Evolutionary conservation across 2,797 vertebrate species (phyloP).

Genomic region (Neomorphus geoffroyi): DNA sequence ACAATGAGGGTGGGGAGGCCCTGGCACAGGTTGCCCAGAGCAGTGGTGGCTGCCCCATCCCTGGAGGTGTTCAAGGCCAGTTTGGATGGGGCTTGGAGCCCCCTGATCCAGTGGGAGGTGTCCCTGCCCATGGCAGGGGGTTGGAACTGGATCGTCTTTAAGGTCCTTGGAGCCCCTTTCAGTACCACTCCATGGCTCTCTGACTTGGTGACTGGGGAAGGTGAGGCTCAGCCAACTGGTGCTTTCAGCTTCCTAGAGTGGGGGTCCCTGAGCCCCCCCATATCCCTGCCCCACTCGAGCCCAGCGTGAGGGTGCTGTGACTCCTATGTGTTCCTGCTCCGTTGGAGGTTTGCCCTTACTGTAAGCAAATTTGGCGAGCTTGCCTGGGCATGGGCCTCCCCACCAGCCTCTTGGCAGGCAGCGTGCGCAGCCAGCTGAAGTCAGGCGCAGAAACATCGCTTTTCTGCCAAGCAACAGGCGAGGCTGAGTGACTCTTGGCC

Average conservation of each 20-base stretch:
- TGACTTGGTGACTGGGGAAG: neutral
- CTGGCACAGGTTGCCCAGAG: no score
- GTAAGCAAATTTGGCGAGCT: neutral
- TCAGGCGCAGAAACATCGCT: neutral
- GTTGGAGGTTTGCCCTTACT: neutral
- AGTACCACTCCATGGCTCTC: no score
- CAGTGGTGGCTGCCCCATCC: no score
- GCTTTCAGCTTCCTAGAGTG: rapidly evolving
- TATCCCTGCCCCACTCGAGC: rapidly evolving
- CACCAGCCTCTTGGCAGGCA: neutral
- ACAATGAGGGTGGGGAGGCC: no score
- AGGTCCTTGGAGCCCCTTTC: no score
- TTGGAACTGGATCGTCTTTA: no score
- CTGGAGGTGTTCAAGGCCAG: no score
- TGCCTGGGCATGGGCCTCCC: neutral
- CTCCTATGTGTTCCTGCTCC: neutral
- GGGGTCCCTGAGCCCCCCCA: neutral
- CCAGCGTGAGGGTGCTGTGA: neutral
- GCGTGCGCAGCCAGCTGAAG: rapidly evolving
- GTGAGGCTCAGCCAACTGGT: rapidly evolving
- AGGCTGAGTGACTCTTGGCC: neutral
- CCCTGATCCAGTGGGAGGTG: no score
- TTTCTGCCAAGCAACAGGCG: neutral
- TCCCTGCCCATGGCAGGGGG: no score
- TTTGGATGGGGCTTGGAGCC: no score